Evolutionary conservation across 2,888 invertebrate genomes (phyloP), one percentile per base, ranked within the genome.

Genomic region (Metopia argyrocephala): DNA sequence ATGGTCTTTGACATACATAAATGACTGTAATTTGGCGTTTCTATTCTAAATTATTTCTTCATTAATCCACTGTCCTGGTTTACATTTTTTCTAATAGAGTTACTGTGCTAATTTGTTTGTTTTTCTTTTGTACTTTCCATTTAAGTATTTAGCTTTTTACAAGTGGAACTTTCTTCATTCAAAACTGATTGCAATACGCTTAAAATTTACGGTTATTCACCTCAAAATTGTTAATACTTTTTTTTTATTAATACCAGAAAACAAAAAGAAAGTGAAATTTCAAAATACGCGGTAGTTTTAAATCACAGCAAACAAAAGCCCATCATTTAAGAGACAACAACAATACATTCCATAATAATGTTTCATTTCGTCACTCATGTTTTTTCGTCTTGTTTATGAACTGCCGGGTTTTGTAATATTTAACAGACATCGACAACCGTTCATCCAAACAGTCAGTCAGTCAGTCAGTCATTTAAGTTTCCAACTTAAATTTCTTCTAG

Each of bases 251-350:
- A 38, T 15, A 38, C 12, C 15, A 15, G 15, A 38, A 38, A 38
- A 38, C 1, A 0, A 78, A 78, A 78, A 73, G 78, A 78, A 78
- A 78, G 78, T 73, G 78, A 78, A 78, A 73, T 78, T 73, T 73
- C 28, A 31, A 46, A 65, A 71, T 27, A 56, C 27, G 56, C 27
- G 7, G 7, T n/a, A n/a, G n/a, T n/a, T 2, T 27, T 21, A 18
- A 56, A 20, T 6, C 20, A 48, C 48, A n/a, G 18, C 48, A n/a
- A 48, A 2, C 48, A 48, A 4, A 18, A n/a, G n/a, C n/a, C n/a
- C 18, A 6, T 6, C 18, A 20, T 6, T 18, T 3, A 48, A n/a
- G 48, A 18, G 20, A 38, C 12, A 38, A 12, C 38, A 38, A 38
- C 38, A 38, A 38, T 15, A 62, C 69, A 69, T 64, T 76, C 38